These are phyloP conservation scores for Colius striatus DNA, from an alignment of 2,113 vertebrate genomes.

Conservation along the genomic window DNA sequence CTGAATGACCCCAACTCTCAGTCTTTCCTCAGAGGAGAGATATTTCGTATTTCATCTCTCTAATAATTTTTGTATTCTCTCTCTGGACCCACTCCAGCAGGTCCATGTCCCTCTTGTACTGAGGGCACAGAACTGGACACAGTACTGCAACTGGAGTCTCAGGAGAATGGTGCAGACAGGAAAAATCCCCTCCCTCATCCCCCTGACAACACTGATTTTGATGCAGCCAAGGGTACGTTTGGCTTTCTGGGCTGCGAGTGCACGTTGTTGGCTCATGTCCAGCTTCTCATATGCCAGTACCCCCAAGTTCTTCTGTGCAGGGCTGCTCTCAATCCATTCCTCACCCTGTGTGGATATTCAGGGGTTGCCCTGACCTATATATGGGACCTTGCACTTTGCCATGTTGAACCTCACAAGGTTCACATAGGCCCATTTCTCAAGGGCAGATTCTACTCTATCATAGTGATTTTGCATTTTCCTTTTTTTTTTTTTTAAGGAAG, in stretches of 20 bases:
- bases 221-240: background rate
- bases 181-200: background rate
- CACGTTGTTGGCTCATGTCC: background rate
- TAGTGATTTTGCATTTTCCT: background rate
- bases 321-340: too few relatives aligned
- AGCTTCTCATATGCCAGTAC: background rate
- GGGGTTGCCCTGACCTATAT: rapidly evolving
- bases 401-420: background rate
- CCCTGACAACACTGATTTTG: background rate
- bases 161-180: background rate
- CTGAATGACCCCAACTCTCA: background rate
- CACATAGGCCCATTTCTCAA: background rate
- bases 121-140: background rate
- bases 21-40: background rate
- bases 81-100: background rate
- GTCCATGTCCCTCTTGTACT: background rate
- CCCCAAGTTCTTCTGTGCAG: too few relatives aligned
- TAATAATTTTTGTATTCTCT: background rate
- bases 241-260: background rate
- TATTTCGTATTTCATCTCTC: too few relatives aligned
- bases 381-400: background rate
- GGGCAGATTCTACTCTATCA: background rate
- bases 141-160: background rate
- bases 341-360: background rate
- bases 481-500: background rate